Base-by-base conservation (phyloP, 1,140 invertebrate species). In the Manduca sexta region DNA sequence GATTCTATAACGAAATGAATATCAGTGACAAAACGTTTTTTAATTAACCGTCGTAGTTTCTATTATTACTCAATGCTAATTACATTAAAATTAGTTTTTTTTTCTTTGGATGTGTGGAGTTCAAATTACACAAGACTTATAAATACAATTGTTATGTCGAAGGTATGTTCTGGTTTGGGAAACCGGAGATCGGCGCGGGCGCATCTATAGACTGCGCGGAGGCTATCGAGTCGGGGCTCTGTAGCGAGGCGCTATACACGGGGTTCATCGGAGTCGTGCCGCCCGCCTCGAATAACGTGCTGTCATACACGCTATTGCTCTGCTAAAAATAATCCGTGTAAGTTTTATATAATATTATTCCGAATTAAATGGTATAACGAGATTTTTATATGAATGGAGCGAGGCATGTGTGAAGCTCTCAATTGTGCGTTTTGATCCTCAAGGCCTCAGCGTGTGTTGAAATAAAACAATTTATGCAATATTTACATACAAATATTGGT, bases 281-380 rank as follows among this genome's bases (percentile, higher is more conserved):
- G 37, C 89, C 90, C 12, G 88, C 89, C 73, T 90, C 90, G 79
- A 94, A 93, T 52, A 93, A 89, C 41, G 93, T 94, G 69, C 92
- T 93, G 78, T 94, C 92, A 74, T 93, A 94, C 45, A 92, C 90
- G 68, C 90, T 92, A 84, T 91, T 91, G 61, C 90, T 92, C 91
- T 92, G 88, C 60, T 88, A 88, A 74, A 84, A 86, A 81, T 73
- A 60, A 73, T 3, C 34, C 12, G 14, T 35, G 6, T 35, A 8
- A 45, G n/a, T n/a, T 11, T 2, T 7, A 26, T 15, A 39, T 11
- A 29, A 18, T 42, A 42, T 11, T 7, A 26, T n/a, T n/a, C n/a
- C n/a, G 8, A 26, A 26, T 8, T 26, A 26, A 0, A 0, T 26
- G 21, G 21, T 26, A 5, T 26, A 26, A 26, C n/a, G n/a, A n/a